Percentiles rank a stretch among this genome's conserved stretches.
phyloP scores from a whole-genome alignment of 1,140 invertebrate genomes.

The Dendrolimus punctatus region DNA sequence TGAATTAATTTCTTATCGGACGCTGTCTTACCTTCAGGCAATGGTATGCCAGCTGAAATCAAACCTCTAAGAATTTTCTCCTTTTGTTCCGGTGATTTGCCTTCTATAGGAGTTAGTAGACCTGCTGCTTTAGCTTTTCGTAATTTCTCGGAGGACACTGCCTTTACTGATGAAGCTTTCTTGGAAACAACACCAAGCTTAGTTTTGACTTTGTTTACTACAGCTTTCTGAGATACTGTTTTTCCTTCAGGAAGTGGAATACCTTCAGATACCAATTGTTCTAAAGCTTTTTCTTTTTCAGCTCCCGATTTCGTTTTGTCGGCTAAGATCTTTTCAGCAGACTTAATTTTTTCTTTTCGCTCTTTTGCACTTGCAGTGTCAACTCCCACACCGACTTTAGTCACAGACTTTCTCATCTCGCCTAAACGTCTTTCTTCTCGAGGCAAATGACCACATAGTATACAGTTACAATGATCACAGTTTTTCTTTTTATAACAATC shows the following conservation, averaged over 20 bases:
- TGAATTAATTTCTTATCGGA: slow-evolving; percentile 24
- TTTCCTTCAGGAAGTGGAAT: slow-evolving; percentile 23
- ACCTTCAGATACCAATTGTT: slow-evolving; percentile 14
- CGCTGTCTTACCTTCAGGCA: slow-evolving; percentile 24
- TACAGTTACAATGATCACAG: slow-evolving; percentile 47
- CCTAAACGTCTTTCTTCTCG: slow-evolving; percentile 30
- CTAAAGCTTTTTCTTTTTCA: slow-evolving; percentile 33
- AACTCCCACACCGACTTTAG: neutral
- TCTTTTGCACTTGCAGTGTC: slow-evolving; percentile 13
- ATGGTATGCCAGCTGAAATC: slow-evolving; percentile 19
- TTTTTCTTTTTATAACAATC: slow-evolving; percentile 55
- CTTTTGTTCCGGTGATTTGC: slow-evolving; percentile 22
- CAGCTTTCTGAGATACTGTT: slow-evolving; percentile 23
- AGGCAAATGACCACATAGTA: slow-evolving; percentile 39
- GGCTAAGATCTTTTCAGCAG: slow-evolving; percentile 20
- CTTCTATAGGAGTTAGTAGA: slow-evolving; percentile 22
- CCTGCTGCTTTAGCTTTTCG: slow-evolving; percentile 8
- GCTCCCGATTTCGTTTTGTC: slow-evolving; percentile 23
- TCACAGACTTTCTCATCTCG: slow-evolving; percentile 25
- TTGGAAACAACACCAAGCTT: neutral
- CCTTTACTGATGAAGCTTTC: neutral
- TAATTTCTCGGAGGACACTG: slow-evolving; percentile 15
- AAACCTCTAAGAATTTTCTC: slow-evolving; percentile 28
- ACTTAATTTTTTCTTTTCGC: slow-evolving; percentile 18
- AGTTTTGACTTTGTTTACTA: slow-evolving; percentile 25